These are phyloP conservation scores for Autographa gamma DNA, from an alignment of 2,888 invertebrate genomes.

Conservation along the genomic window DNA sequence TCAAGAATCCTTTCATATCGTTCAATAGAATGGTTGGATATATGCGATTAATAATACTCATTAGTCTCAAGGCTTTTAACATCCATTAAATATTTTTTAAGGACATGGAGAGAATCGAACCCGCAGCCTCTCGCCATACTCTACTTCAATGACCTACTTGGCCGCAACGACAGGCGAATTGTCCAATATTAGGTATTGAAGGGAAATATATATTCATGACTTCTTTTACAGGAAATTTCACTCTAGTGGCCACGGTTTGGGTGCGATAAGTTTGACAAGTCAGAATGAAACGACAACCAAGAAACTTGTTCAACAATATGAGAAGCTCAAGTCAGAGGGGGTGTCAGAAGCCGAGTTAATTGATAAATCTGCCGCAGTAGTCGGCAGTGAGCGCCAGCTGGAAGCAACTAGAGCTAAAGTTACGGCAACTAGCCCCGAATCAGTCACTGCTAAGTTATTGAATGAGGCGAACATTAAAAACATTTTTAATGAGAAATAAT, in stretches of 20 bases:
- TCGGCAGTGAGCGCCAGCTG: conserved; percentile 70
- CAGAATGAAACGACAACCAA: conserved; percentile 88
- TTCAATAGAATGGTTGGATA: too few relatives aligned
- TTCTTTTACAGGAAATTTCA: conserved; percentile 90
- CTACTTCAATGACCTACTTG: neutral
- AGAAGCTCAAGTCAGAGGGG: conserved; percentile 87
- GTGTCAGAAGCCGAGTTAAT: conserved; percentile 86
- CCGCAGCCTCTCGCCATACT: neutral
- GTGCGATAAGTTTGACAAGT: conserved; percentile 87
- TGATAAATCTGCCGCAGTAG: conserved; percentile 72
- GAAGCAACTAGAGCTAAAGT: conserved; percentile 60
- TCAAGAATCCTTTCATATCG: too few relatives aligned
- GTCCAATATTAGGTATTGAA: neutral
- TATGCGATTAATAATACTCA: too few relatives aligned
- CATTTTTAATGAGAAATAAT: conserved; percentile 73
- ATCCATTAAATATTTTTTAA: neutral
- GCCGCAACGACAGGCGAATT: neutral
- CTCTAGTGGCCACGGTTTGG: conserved; percentile 87
- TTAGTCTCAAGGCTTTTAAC: neutral
- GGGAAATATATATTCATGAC: neutral
- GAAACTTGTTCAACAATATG: conserved; percentile 90
- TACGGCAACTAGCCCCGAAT: conserved; percentile 66
- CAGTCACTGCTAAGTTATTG: conserved; percentile 75
- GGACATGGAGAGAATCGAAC: neutral
- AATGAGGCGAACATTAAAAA: conserved; percentile 73